A percentile compares a stretch with the other conserved stretches of the same genome.
These are phyloP conservation scores for Acanthochromis polyacanthus DNA, from an alignment of 2,113 vertebrate genomes.

Conservation along the genomic window DNA sequence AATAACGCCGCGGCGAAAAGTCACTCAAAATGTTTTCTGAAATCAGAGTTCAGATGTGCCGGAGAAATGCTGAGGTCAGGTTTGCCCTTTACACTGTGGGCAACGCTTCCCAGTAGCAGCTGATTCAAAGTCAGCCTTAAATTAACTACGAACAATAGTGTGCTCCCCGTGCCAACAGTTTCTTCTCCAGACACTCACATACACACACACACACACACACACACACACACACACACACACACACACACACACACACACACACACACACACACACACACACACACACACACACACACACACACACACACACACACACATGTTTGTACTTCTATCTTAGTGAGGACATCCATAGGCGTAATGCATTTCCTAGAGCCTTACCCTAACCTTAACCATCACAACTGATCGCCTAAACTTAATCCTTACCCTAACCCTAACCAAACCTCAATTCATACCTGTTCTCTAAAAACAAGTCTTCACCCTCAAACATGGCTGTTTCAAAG, in stretches of 20 bases:
- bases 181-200: constrained; percentile 11
- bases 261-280: too few relatives aligned
- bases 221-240: neutral
- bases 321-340: too few relatives aligned
- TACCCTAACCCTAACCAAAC: too few relatives aligned
- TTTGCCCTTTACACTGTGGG: constrained; percentile 31
- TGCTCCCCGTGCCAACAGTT: constrained; percentile 30
- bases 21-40: constrained; percentile 38
- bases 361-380: too few relatives aligned
- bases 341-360: too few relatives aligned
- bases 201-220: neutral
- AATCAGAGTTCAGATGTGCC: constrained; percentile 38
- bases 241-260: constrained; percentile 14
- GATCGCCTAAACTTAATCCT: too few relatives aligned
- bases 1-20: constrained; percentile 40
- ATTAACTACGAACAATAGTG: constrained; percentile 54
- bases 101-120: constrained; percentile 27
- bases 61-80: constrained; percentile 61
- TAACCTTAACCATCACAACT: too few relatives aligned
- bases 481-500: too few relatives aligned
- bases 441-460: too few relatives aligned
- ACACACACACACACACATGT: constrained; percentile 2
- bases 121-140: constrained; percentile 58
- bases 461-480: too few relatives aligned
- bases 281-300: too few relatives aligned